Conservation (phyloP, 1,140 invertebrate species). For the Aricia agestis region DNA sequence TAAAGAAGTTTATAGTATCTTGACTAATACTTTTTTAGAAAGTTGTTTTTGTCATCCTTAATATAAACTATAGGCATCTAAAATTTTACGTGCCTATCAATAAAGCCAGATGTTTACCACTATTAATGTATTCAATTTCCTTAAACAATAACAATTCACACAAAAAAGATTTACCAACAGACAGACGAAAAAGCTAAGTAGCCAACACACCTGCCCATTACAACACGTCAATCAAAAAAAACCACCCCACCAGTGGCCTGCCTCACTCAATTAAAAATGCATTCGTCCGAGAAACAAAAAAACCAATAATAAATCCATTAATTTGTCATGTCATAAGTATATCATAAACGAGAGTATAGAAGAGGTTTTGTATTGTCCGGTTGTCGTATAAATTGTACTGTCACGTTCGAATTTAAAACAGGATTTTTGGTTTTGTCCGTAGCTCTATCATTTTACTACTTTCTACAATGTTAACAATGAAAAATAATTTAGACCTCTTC, state of each 20-base stretch:
- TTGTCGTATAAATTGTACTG: conserved; percentile 57
- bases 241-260: conserved; percentile 61
- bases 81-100: not conserved
- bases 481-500: too few species aligned
- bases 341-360: conserved; percentile 35
- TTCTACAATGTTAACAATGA: too few species aligned
- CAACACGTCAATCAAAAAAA: conserved; percentile 70
- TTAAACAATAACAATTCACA: conserved; percentile 39
- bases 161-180: conserved; percentile 46
- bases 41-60: not conserved
- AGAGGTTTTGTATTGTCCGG: conserved; percentile 46
- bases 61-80: not conserved
- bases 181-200: conserved; percentile 58
- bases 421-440: not conserved
- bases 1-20: too few species aligned
- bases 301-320: conserved; percentile 74
- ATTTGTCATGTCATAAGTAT: conserved; percentile 74
- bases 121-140: conserved; percentile 11
- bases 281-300: conserved; percentile 65
- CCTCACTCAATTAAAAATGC: conserved; percentile 74
- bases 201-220: conserved; percentile 72
- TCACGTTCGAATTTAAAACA: conserved; percentile 29
- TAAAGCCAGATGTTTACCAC: not conserved
- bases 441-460: too few species aligned
- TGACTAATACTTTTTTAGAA: too few species aligned